These are phyloP conservation scores for Macrobrachium nipponense DNA, from an alignment of 1,140 invertebrate genomes.

Conservation along the genomic window DNA sequence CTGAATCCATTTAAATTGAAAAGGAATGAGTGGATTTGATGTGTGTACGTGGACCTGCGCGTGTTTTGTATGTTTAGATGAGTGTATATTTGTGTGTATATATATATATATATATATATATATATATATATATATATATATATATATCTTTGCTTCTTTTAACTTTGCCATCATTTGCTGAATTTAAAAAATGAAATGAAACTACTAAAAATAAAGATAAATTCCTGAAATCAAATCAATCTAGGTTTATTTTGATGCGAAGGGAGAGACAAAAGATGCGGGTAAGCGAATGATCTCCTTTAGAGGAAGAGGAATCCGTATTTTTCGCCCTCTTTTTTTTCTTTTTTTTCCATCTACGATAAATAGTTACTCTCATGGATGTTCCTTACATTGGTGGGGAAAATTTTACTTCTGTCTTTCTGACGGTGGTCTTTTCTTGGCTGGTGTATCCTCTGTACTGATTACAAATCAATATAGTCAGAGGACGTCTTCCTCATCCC, in stretches of 20 bases:
- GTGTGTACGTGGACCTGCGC: neutral
- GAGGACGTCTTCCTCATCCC: neutral
- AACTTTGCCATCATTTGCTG: no score
- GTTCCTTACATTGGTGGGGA: neutral
- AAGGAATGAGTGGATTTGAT: conserved; percentile 54
- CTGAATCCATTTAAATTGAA: conserved; percentile 58
- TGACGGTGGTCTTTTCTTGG: no score
- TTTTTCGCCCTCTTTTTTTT: no score
- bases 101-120: neutral
- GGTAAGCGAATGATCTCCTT: no score
- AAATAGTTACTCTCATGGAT: neutral
- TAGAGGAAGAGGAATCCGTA: no score
- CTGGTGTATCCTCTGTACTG: neutral
- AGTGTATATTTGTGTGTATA: neutral
- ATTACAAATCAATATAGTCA: neutral
- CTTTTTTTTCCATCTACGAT: no score
- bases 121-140: neutral
- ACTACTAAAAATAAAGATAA: no score
- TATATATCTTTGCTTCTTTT: neutral
- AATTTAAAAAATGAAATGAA: no score
- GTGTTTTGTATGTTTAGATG: neutral
- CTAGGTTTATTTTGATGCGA: no score
- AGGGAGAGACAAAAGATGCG: no score
- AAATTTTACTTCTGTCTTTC: neutral
- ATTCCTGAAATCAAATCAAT: no score